These are phyloP conservation scores for Strigamia transsilvanica DNA, from an alignment of 2,888 invertebrate genomes.

Conservation along the genomic window DNA sequence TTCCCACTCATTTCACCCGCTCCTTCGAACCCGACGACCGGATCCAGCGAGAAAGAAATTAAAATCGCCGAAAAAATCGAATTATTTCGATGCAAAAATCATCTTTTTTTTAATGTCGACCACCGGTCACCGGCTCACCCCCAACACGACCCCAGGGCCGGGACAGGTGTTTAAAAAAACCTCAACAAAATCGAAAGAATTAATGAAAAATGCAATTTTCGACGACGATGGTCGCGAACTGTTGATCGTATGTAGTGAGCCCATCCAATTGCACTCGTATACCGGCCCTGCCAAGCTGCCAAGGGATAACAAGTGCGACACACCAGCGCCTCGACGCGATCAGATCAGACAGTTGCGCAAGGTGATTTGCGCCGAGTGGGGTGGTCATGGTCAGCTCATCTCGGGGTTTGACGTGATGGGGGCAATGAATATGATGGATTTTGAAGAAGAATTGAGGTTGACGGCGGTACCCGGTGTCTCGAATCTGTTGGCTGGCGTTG, in stretches of 20 bases:
- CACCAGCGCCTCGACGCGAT: slow-evolving; percentile 7
- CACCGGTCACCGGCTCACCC: neutral
- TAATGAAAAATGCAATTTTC: no score
- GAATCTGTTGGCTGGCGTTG: no score
- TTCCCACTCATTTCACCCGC: neutral
- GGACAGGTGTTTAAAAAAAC: neutral
- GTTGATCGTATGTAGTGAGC: slow-evolving; percentile 4
- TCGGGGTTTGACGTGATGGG: slow-evolving; percentile 68
- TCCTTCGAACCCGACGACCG: neutral
- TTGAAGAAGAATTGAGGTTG: slow-evolving; percentile 73
- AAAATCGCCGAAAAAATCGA: no score
- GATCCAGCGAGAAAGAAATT: no score
- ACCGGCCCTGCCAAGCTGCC: neutral
- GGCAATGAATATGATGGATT: slow-evolving; percentile 92
- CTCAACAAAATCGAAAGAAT: no score
- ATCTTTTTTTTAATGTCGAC: neutral
- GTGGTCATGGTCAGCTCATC: slow-evolving; percentile 61
- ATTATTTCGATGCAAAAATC: no score
- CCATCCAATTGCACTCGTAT: slow-evolving; percentile 13
- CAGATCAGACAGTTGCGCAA: slow-evolving; percentile 61
- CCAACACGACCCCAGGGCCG: neutral
- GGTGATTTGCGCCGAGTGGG: slow-evolving; percentile 60
- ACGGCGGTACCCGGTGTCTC: neutral
- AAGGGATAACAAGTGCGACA: neutral
- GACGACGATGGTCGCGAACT: neutral